Evolutionary conservation across 2,113 vertebrate genomes (phyloP).

Genomic region (Dipodomys merriami): DNA sequence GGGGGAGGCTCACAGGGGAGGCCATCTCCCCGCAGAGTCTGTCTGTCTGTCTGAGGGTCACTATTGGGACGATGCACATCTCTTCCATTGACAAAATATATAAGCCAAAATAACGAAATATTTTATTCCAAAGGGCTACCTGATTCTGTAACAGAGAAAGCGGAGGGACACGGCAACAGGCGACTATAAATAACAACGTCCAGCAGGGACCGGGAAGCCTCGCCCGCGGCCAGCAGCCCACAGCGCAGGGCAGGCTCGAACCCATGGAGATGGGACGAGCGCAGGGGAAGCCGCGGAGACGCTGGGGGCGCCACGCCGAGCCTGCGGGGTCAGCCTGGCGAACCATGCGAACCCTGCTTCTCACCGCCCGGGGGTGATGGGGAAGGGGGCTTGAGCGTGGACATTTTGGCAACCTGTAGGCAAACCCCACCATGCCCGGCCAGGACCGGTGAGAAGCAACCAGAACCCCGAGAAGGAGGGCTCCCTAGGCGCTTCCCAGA

Average conservation of each 20-base stretch:
- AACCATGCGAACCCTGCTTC: no score
- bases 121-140: slow-evolving; percentile 44
- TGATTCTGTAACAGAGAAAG: slow-evolving; percentile 42
- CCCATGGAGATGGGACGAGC: no score
- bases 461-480: no score
- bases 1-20: no score
- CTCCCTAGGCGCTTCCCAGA: no score
- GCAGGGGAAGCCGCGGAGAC: not conserved
- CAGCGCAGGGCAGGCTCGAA: no score
- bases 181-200: slow-evolving; percentile 57
- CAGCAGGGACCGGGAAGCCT: not conserved
- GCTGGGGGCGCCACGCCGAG: no score
- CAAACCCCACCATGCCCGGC: not conserved
- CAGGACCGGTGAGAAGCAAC: no score
- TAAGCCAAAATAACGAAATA: slow-evolving; percentile 50
- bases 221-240: no score
- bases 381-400: slow-evolving; percentile 73
- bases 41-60: not conserved
- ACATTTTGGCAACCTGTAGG: slow-evolving; percentile 68
- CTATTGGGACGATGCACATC: not conserved
- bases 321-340: no score
- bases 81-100: slow-evolving; percentile 55
- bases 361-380: not conserved
- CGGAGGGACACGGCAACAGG: slow-evolving; percentile 25
- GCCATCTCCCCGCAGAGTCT: no score